Percentiles rank a stretch among this genome's conserved stretches.
phyloP scores from a whole-genome alignment of 2,888 invertebrate genomes.

The Limnephilus auricula region DNA sequence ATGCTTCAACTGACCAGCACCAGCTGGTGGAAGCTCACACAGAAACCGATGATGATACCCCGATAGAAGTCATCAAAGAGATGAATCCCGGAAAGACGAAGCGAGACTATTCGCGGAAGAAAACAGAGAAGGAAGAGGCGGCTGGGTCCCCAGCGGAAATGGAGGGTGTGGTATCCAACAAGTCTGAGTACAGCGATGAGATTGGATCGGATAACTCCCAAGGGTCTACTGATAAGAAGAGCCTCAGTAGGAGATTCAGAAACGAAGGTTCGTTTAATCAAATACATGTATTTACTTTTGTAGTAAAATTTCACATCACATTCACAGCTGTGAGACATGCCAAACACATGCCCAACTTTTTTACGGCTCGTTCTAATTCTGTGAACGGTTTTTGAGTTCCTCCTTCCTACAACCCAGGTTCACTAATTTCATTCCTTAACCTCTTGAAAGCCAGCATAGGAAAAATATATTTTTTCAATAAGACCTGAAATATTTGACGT shows the following conservation, averaged over 20 bases:
- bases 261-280: constrained; percentile 58
- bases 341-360: background rate
- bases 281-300: background rate
- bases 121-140: constrained; percentile 75
- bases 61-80: constrained; percentile 80
- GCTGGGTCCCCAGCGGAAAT: constrained; percentile 68
- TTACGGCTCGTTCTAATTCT: background rate
- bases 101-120: constrained; percentile 79
- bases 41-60: constrained; percentile 79
- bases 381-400: background rate
- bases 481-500: no score
- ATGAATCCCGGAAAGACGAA: constrained; percentile 81
- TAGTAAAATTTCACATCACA: background rate
- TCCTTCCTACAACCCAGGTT: background rate
- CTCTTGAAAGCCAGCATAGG: no score
- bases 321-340: background rate
- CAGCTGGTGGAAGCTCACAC: constrained; percentile 68
- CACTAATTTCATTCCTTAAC: background rate
- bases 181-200: constrained; percentile 74
- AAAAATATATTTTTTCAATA: no score
- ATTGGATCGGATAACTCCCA: constrained; percentile 66
- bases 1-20: background rate
- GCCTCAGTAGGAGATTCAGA: constrained; percentile 61
- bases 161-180: constrained; percentile 57
- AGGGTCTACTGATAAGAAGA: constrained; percentile 63